Base-by-base conservation (phyloP, 2,797 vertebrate genomes). In the Halcyon badia region DNA sequence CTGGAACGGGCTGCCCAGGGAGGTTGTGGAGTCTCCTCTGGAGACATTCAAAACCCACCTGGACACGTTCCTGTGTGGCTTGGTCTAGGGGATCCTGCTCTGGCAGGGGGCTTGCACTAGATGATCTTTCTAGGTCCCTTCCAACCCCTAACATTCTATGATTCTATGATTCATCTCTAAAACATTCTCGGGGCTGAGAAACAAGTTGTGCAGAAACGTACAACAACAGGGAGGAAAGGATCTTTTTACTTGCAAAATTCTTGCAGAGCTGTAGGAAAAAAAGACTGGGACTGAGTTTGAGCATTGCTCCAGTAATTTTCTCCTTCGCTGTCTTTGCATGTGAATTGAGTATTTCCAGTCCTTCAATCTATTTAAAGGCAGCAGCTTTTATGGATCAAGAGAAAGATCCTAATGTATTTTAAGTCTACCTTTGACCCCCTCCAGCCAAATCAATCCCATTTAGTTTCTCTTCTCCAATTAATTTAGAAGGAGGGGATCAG, bases 381-480 rank as follows among this genome's bases (percentile, higher is more conserved):
- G 46, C 4, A 12, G 54, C 70, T 91, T 91, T 87, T 76, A 70
- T 89, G 82, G 78, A 94, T 89, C 35, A 72, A 35, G 51, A 79
- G 42, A 66, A 61, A 19, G 35, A 64, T 84, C 33, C 14, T 58
- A n/a, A 65, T 70, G 37, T 72, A 42, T 78, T 78, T 49, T 2
- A 6, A 78, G 30, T 77, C 58, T 79, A 52, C 73, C 52, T 91
- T 86, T 94, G 87, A 88, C 91, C 91, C 78, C 33, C 28, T 70
- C 39, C 48, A 70, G 48, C 79, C 44, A 84, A 82, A 84, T 90
- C 95, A 72, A 70, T 90, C 42, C 72, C 31, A 44, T 88, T 95
- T 84, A 80, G 66, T 76, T 91, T 88, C 42, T 83, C 65, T 95
- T n/a, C 39, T 78, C 35, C 76, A 18, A 48, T 91, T 70, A 82